A percentile compares a stretch with the other conserved stretches of the same genome.
Evolutionary conservation across 2,113 vertebrate genomes (phyloP).

Genomic region (Oreochromis tanganicae): DNA sequence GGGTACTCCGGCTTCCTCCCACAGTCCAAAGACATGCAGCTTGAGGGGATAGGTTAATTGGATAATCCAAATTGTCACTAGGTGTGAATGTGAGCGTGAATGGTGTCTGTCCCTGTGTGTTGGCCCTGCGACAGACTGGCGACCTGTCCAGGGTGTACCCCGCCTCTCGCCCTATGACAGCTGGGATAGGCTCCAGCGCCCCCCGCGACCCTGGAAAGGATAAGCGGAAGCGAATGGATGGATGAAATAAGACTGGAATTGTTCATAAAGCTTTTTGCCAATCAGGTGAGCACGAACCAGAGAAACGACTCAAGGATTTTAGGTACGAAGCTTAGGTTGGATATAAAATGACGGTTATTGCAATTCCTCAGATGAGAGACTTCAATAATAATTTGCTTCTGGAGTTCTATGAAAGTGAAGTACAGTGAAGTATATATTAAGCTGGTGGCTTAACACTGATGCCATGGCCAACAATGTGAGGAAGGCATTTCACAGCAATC

Average conservation of each 20-base stretch:
- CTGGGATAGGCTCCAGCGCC: too few relatives aligned
- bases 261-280: background rate
- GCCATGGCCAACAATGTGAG: background rate
- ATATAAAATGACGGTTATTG: background rate
- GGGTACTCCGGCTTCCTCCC: too few relatives aligned
- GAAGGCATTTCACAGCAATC: background rate
- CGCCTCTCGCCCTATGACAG: too few relatives aligned
- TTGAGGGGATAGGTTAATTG: too few relatives aligned
- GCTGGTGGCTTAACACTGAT: background rate
- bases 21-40: too few relatives aligned
- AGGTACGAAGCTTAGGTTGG: background rate
- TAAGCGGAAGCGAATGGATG: too few relatives aligned
- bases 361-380: background rate
- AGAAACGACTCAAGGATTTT: background rate
- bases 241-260: background rate
- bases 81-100: too few relatives aligned
- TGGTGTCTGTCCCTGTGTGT: too few relatives aligned
- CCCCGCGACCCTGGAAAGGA: too few relatives aligned
- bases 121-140: too few relatives aligned
- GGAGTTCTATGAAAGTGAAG: background rate
- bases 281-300: accelerated
- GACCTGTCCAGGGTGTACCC: too few relatives aligned
- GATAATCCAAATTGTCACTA: too few relatives aligned
- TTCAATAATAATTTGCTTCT: background rate
- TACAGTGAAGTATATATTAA: background rate